Conservation (phyloP, 2,888 invertebrate species). For the Andricus quercusramuli region DNA sequence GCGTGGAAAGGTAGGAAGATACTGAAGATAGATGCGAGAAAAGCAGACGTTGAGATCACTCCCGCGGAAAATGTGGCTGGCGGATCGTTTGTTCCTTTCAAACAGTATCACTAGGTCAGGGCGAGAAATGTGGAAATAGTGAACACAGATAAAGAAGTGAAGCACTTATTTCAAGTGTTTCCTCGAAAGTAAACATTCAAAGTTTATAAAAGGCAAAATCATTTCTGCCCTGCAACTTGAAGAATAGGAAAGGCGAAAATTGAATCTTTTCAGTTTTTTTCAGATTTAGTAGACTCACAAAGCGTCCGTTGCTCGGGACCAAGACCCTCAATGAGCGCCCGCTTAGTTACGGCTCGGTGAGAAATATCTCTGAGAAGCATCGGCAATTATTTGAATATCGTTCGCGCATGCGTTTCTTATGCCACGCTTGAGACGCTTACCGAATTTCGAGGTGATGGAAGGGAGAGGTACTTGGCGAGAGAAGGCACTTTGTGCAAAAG, state of each 20-base stretch:
- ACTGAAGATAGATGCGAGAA: conserved; percentile 43
- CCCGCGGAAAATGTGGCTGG: background rate
- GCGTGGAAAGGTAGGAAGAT: conserved; percentile 17
- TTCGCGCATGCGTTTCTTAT: too few relatives aligned
- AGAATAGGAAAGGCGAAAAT: background rate
- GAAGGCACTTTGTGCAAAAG: too few relatives aligned
- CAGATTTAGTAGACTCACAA: too few relatives aligned
- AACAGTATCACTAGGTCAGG: conserved; percentile 3
- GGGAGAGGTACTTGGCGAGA: too few relatives aligned
- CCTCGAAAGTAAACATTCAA: background rate
- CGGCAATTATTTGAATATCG: too few relatives aligned
- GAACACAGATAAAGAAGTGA: background rate
- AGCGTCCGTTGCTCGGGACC: too few relatives aligned
- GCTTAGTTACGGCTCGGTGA: too few relatives aligned
- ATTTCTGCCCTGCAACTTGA: background rate
- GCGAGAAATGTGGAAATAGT: background rate
- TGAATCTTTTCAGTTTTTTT: background rate
- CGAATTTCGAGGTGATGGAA: too few relatives aligned
- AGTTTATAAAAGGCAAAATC: background rate
- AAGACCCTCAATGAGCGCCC: too few relatives aligned
- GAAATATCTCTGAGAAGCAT: too few relatives aligned
- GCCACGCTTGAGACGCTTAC: too few relatives aligned
- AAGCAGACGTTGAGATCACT: conserved; percentile 30
- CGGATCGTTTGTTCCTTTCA: conserved; percentile 10
- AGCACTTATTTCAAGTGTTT: background rate